phyloP scores from a whole-genome alignment of 2,797 vertebrate species.

The Cacajao melanocephalus region DNA sequence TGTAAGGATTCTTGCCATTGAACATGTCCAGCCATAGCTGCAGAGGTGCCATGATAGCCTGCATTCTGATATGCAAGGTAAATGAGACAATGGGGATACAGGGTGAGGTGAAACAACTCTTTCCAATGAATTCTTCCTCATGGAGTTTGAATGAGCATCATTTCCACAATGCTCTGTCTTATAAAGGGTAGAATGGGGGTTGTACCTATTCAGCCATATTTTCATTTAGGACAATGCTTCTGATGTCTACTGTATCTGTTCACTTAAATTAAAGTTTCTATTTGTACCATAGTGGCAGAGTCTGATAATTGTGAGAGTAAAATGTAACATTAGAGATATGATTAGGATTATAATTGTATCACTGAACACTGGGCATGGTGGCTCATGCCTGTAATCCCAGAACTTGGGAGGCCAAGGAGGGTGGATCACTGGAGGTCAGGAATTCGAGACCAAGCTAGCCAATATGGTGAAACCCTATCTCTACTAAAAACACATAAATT shows the following conservation, averaged over 20 bases:
- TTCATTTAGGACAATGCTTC: not conserved
- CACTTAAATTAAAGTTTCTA: not conserved
- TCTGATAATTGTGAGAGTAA: not conserved
- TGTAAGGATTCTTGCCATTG: not conserved
- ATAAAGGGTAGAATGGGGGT: not conserved
- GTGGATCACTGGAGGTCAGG: not conserved
- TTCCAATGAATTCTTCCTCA: not conserved
- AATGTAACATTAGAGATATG: not conserved
- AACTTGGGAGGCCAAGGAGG: not conserved
- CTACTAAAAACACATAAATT: not conserved
- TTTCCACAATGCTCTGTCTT: not conserved
- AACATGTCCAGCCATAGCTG: not conserved
- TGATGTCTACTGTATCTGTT: not conserved
- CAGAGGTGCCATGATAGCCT: not conserved
- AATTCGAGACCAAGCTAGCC: not conserved
- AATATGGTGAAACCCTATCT: not conserved
- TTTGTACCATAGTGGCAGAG: not conserved
- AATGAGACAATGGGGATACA: not conserved
- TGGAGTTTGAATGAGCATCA: not conserved
- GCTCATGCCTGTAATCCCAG: not conserved
- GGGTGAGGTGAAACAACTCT: not conserved
- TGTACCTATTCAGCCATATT: not conserved
- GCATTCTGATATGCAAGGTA: not conserved
- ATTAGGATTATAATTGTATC: not conserved
- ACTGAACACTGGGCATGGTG: not conserved